Conservation (phyloP, 2,797 vertebrate genomes). For the Esox lucius region DNA sequence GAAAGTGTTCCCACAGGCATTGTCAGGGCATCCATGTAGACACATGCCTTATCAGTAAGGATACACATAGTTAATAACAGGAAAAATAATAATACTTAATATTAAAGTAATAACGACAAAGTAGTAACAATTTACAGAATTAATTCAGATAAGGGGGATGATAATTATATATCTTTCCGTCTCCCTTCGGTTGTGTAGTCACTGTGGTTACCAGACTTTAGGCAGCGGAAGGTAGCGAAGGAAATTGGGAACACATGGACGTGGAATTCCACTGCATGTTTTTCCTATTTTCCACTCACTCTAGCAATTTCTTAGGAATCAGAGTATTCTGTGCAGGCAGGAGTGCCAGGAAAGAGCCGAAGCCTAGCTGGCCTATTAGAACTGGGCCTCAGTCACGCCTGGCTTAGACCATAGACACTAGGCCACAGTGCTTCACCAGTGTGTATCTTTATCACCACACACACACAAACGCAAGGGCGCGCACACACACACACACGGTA, state of each 20-base stretch:
- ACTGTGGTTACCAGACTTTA: slow-evolving; percentile 36
- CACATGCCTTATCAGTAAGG: background rate
- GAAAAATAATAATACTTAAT: background rate
- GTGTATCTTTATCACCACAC: slow-evolving; percentile 19
- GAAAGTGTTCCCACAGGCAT: too few species aligned
- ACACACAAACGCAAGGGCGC: slow-evolving; percentile 16
- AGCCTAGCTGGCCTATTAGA: slow-evolving; percentile 38
- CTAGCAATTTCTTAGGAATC: slow-evolving; percentile 58
- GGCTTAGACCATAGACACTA: slow-evolving; percentile 22
- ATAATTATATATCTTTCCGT: slow-evolving; percentile 3
- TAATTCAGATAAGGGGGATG: background rate
- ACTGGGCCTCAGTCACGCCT: background rate
- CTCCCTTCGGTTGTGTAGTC: slow-evolving; percentile 17
- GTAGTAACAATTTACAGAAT: too few species aligned
- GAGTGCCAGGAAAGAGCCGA: slow-evolving; percentile 41
- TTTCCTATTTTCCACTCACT: slow-evolving; percentile 47
- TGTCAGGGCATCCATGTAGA: background rate
- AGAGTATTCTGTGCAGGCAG: slow-evolving; percentile 48
- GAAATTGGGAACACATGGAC: slow-evolving; percentile 76
- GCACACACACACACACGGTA: slow-evolving; percentile 1
- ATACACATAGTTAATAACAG: background rate
- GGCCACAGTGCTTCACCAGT: slow-evolving; percentile 31
- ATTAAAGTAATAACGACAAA: background rate
- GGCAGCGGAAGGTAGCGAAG: slow-evolving; percentile 37
- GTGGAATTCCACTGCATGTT: slow-evolving; percentile 52